phyloP scores from a whole-genome alignment of 35 echinoderm and acorn worm species.

The Heliocidaris tuberculata region DNA sequence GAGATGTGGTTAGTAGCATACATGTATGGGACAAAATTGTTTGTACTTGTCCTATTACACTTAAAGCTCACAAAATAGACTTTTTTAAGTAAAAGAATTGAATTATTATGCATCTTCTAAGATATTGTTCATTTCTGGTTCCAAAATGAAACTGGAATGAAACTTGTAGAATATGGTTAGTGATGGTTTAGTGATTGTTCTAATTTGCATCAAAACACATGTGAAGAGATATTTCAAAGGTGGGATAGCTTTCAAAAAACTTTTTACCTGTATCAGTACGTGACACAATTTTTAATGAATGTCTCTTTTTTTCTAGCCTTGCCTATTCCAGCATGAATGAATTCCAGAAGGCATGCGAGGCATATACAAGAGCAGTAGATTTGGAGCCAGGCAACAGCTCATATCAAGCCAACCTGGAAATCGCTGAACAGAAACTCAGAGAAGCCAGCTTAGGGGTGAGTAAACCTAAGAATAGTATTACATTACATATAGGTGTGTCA shows the following conservation, averaged over 20 bases:
- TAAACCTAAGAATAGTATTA: background rate
- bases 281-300: background rate
- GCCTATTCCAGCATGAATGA: conserved; percentile 90
- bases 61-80: no score
- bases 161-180: background rate
- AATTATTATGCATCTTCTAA: no score
- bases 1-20: no score
- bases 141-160: background rate
- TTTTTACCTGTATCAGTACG: background rate
- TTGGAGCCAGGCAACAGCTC: conserved; percentile 87
- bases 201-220: background rate
- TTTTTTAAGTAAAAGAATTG: no score
- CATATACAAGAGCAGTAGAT: conserved; percentile 84
- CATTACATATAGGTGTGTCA: background rate
- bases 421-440: conserved; percentile 92
- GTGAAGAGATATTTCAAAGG: background rate
- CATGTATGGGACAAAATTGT: no score
- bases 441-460: conserved; percentile 77
- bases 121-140: background rate
- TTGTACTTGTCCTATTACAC: no score
- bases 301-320: conserved; percentile 57
- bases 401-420: conserved; percentile 82
- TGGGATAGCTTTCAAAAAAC: background rate
- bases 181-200: background rate
- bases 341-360: conserved; percentile 74